phyloP scores from a whole-genome alignment of 2,888 invertebrate genomes.

The Onchidella celtica region DNA sequence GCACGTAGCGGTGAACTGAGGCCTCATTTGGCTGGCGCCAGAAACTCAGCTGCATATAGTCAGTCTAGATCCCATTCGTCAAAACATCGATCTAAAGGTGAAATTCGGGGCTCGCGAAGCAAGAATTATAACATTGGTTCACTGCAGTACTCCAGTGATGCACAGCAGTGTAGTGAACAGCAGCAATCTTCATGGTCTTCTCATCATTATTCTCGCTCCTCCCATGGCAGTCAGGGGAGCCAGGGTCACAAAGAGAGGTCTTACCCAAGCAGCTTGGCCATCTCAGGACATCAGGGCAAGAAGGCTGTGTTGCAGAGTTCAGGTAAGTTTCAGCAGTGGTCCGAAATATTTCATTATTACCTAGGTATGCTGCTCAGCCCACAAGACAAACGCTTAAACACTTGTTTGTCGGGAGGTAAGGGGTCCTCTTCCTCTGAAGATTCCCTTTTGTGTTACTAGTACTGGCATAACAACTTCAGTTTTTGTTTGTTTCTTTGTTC shows the following conservation, averaged over 20 bases:
- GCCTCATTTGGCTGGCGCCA: neutral
- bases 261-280: constrained; percentile 28
- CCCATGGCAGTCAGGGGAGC: constrained; percentile 17
- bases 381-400: neutral
- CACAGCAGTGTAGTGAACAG: constrained; percentile 4
- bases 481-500: no score
- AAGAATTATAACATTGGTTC: neutral
- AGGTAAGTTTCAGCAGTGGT: neutral
- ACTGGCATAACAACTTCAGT: no score
- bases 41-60: neutral
- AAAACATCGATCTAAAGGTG: neutral
- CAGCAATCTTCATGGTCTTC: constrained; percentile 3
- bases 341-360: no score
- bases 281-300: neutral
- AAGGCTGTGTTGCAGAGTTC: constrained; percentile 36
- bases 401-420: neutral
- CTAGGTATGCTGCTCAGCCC: neutral
- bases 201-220: constrained; percentile 4
- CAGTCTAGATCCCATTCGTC: neutral
- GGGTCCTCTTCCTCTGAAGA: neutral
- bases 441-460: no score
- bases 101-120: neutral
- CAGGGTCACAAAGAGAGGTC: neutral
- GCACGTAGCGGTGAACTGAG: neutral
- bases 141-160: neutral